Percentiles rank a stretch among this genome's conserved stretches.
phyloP scores from a whole-genome alignment of 1,140 invertebrate species.

The Ganaspis sp. region DNA sequence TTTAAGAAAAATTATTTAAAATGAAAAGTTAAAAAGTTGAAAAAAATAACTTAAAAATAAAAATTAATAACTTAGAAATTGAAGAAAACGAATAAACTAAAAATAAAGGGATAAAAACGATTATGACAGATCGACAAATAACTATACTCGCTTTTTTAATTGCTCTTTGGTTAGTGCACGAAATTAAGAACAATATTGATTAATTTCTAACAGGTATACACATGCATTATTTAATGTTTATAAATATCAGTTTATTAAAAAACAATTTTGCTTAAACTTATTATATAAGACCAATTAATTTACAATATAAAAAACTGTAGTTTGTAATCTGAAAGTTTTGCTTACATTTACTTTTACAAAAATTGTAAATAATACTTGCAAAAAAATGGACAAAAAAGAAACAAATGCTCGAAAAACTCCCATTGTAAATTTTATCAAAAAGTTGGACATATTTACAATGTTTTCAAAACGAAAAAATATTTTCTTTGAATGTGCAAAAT shows the following conservation, averaged over 20 bases:
- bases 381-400: too few species aligned
- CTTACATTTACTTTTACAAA: background rate
- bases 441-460: background rate
- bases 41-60: too few species aligned
- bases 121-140: slow-evolving; percentile 61
- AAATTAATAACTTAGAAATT: too few species aligned
- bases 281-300: background rate
- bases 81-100: too few species aligned
- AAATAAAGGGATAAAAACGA: slow-evolving; percentile 11
- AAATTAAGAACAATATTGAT: slow-evolving; percentile 55
- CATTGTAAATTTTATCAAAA: background rate
- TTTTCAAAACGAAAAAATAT: too few species aligned
- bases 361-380: background rate
- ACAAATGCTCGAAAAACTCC: background rate
- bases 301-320: background rate
- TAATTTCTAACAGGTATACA: slow-evolving; percentile 38
- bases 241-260: slow-evolving; percentile 10
- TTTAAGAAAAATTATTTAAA: too few species aligned
- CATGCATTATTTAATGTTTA: background rate
- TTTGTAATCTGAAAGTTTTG: background rate
- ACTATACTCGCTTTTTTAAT: slow-evolving; percentile 57
- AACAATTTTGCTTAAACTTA: background rate
- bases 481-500: too few species aligned
- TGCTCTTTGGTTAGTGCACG: slow-evolving; percentile 63
- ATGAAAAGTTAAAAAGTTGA: too few species aligned